Evolutionary conservation across 2,888 invertebrate species (phyloP), one percentile per base, ranked within the genome.

Genomic region (Oasisia sp.): DNA sequence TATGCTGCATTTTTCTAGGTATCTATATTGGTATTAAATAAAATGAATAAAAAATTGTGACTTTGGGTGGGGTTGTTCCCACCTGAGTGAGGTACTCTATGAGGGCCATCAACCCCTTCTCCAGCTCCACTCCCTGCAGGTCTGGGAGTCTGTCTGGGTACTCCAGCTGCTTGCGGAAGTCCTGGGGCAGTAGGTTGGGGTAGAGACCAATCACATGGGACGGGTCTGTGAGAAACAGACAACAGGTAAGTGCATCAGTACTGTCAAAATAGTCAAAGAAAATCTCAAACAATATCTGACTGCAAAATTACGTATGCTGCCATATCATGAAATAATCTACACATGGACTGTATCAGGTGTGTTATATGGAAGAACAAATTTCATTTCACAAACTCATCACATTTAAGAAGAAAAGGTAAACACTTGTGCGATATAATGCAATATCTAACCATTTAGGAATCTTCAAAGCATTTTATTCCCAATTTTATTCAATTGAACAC

Each of bases 121-220:
- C 99, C 92, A 98, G 96, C 95, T 99, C 98, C 93, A 97, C 97
- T 91, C 98, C 98, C 94, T 98, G 97, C 92, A 99, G 96, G 93
- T 97, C 97, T 91, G 97, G 97, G 8, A 96, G 96, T 74, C 96
- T 95, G 92, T 97, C 97, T 0, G 97, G 97, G 94, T 97, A 97
- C 91, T 97, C 97, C 92, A 97, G 96, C 93, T 96, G 96, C 91
- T 96, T 96, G 27, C 97, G 95, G 94, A 96, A 97, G 91, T 97
- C 97, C 91, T 97, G 97, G 2, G 97, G 97, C 91, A 98, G 97
- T 91, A 99, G 97, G 95, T 98, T 98, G 0, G 99, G 99, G 96
- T 98, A 99, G 56, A 99, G 97, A 93, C 98, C 98, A 93, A 99
- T 99, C 14, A 99, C 99, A 96, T 99, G 98, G 91, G 98, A 98